These are phyloP conservation scores for Paelopatides confundens DNA, from an alignment of 53 echinoderm and acorn worm species.

Conservation along the genomic window DNA sequence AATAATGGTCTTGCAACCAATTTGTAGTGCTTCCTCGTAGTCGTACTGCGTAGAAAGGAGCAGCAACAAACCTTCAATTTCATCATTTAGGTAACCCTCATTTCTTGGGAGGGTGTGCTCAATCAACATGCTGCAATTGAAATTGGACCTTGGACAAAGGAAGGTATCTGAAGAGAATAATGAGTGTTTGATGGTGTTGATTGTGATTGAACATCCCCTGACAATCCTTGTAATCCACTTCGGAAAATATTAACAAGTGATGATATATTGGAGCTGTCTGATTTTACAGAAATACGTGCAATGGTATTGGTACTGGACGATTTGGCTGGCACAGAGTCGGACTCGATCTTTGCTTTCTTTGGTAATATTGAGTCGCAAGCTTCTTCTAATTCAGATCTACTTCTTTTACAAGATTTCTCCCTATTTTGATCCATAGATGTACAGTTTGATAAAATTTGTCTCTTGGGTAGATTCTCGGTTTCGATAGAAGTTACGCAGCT, in stretches of 20 bases:
- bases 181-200: conserved; percentile 50
- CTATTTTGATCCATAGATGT: conserved; percentile 24
- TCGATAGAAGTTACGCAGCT: conserved; percentile 14
- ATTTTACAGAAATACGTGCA: conserved; percentile 1
- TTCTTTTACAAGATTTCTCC: conserved; percentile 56
- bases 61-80: conserved; percentile 1
- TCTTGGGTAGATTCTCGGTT: conserved; percentile 5
- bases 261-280: conserved; percentile 72
- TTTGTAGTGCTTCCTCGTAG: too few species aligned
- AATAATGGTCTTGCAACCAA: too few species aligned
- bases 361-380: conserved; percentile 75
- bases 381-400: conserved; percentile 70
- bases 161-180: conserved; percentile 37
- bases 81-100: not conserved
- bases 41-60: too few species aligned
- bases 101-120: not conserved
- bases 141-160: conserved; percentile 48
- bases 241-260: conserved; percentile 92
- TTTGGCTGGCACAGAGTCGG: not conserved
- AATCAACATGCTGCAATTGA: conserved; percentile 65
- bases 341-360: conserved; percentile 67
- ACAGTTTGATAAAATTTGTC: conserved; percentile 34
- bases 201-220: conserved; percentile 69
- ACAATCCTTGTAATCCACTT: conserved; percentile 90
- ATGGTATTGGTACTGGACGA: not conserved